A percentile compares a stretch with the other conserved stretches of the same genome.
These are phyloP conservation scores for Dolichallabes microphthalmus DNA, from an alignment of 2,113 vertebrate species.

Conservation along the genomic window DNA sequence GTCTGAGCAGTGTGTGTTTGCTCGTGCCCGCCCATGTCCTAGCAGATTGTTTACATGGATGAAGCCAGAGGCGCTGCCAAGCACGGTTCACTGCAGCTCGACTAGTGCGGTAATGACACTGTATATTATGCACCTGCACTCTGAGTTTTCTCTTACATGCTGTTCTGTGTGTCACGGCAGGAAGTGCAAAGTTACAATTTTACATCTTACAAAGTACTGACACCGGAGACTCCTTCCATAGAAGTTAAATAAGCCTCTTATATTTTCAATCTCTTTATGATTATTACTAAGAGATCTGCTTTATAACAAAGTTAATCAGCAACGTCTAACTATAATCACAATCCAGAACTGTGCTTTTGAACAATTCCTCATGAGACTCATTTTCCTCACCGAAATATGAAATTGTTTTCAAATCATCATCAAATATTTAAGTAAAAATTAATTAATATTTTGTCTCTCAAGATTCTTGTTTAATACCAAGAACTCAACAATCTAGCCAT, in stretches of 20 bases:
- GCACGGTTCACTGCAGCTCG: no score
- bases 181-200: no score
- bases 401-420: not conserved
- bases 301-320: not conserved
- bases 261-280: not conserved
- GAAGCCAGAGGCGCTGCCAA: no score
- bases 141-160: no score
- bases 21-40: no score
- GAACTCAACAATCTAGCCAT: not conserved
- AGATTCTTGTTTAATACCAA: not conserved
- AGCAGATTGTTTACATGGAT: not conserved
- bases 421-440: not conserved
- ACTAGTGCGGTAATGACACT: no score
- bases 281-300: not conserved
- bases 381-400: not conserved
- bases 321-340: not conserved
- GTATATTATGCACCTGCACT: no score
- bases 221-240: no score
- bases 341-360: not conserved
- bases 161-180: no score
- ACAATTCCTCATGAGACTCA: not conserved
- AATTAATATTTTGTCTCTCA: not conserved
- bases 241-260: no score
- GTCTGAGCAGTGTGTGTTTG: conserved; percentile 24
- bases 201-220: no score